Conservation (phyloP, 2,888 invertebrate species). For the Melinaea marsaeus region DNA sequence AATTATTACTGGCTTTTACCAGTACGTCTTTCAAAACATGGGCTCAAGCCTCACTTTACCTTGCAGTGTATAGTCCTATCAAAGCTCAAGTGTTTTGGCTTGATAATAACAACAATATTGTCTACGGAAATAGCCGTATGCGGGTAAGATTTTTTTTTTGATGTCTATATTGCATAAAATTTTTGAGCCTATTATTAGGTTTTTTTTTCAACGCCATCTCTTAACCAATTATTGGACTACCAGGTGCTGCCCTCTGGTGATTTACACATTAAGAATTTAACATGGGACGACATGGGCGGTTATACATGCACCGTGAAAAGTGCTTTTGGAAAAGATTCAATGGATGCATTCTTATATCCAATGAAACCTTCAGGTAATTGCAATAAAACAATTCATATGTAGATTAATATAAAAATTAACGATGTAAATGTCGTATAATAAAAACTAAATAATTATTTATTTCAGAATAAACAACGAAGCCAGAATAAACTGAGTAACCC, state of each 20-base stretch:
- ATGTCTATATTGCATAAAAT: too few relatives aligned
- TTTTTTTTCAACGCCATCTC: background rate
- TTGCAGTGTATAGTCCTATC: conserved; percentile 82
- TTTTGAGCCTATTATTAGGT: too few relatives aligned
- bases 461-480: conserved; percentile 32
- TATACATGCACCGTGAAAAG: conserved; percentile 87
- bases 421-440: background rate
- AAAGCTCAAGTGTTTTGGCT: conserved; percentile 82
- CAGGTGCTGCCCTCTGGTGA: conserved; percentile 85
- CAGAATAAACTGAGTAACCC: conserved; percentile 44
- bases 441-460: conserved; percentile 17
- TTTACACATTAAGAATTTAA: conserved; percentile 82
- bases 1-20: conserved; percentile 73
- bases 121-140: conserved; percentile 72
- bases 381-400: background rate
- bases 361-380: conserved; percentile 41
- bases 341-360: conserved; percentile 86
- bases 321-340: conserved; percentile 78
- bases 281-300: conserved; percentile 90
- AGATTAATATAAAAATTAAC: background rate
- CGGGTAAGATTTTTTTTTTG: conserved; percentile 39
- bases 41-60: conserved; percentile 82
- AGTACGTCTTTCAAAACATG: conserved; percentile 73
- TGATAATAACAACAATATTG: conserved; percentile 74
- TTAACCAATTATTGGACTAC: background rate